Evolutionary conservation across 2,113 vertebrate species (phyloP).

Genomic region (Brienomyrus brachyistius): DNA sequence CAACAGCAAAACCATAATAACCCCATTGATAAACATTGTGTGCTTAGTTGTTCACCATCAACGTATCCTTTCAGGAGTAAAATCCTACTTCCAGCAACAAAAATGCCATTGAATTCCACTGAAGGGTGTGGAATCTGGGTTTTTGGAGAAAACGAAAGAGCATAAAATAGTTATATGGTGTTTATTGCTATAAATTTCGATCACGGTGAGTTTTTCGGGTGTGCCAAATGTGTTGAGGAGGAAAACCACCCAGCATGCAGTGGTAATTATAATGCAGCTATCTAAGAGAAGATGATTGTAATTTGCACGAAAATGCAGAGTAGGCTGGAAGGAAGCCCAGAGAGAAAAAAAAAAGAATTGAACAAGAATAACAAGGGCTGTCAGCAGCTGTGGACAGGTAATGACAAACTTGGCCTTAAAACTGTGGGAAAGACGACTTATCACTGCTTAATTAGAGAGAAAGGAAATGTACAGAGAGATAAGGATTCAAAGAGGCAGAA

Average conservation of each 20-base stretch:
- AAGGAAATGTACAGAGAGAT: slow-evolving; percentile 5
- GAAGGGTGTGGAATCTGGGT: background rate
- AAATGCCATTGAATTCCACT: background rate
- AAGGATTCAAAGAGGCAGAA: slow-evolving; percentile 3
- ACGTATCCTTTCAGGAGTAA: background rate
- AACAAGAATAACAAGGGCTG: slow-evolving; percentile 65
- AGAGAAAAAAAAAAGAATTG: slow-evolving; percentile 54
- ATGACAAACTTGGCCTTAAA: slow-evolving; percentile 29
- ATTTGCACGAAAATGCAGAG: slow-evolving; percentile 40
- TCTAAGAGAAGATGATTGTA: background rate
- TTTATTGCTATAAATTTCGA: background rate
- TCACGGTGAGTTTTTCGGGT: background rate
- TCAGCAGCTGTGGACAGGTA: slow-evolving; percentile 69
- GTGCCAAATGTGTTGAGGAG: background rate
- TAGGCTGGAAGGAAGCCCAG: slow-evolving; percentile 68
- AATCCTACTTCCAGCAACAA: background rate
- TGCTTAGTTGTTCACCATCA: background rate
- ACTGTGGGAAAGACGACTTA: slow-evolving; percentile 6
- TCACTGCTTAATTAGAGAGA: slow-evolving; percentile 9
- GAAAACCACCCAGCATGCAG: slow-evolving; percentile 60
- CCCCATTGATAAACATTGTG: background rate
- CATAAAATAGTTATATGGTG: background rate
- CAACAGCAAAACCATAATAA: background rate
- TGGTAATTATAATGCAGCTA: slow-evolving; percentile 49
- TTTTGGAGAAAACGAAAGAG: background rate